Base-by-base conservation (phyloP, 2,888 invertebrate genomes). In the Ypsolopha scabrella region DNA sequence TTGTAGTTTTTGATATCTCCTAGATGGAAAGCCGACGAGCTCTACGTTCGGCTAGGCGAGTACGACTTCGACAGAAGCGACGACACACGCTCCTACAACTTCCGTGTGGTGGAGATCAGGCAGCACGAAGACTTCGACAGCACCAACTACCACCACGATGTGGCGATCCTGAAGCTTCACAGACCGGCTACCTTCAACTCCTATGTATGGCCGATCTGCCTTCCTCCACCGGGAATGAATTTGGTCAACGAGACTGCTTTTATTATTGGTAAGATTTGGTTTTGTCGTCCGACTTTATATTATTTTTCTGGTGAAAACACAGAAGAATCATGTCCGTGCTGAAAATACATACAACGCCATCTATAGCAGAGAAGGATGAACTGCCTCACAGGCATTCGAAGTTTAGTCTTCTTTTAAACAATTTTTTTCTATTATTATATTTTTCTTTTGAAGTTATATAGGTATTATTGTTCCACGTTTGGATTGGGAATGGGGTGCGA, bases 181-280 rank as follows among this genome's bases (percentile, higher is more conserved):
- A 76, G 89, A 7, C 87, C 91, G 0, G 90, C 92, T 0, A 75
- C 89, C 6, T 94, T 94, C 69, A 92, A 92, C 62, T 89, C 90
- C 0, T 94, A 94, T 64, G 92, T 95, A 50, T 94, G 94, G 92
- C 95, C 94, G 0, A 90, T 95, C 51, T 96, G 95, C 68, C 87
- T 96, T 56, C 95, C 95, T 0, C 92, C 93, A 0, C 62, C 88
- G 0, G 89, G 88, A 1, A 67, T 89, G 43, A 72, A 83, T 6
- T 90, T 91, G 61, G 89, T 89, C 14, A 89, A 91, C 54, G 83
- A 90, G 64, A 87, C 79, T 7, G 93, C 88, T 38, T 85, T 90
- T 52, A 91, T 94, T 11, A 93, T 90, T 52, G 94, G 90, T 89
- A 61, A 68, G 62, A 14, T 37, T 1, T 46, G 6, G 6, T 43